Evolutionary conservation across 2,113 vertebrate genomes (phyloP).

Genomic region (Catharus minimus): DNA sequence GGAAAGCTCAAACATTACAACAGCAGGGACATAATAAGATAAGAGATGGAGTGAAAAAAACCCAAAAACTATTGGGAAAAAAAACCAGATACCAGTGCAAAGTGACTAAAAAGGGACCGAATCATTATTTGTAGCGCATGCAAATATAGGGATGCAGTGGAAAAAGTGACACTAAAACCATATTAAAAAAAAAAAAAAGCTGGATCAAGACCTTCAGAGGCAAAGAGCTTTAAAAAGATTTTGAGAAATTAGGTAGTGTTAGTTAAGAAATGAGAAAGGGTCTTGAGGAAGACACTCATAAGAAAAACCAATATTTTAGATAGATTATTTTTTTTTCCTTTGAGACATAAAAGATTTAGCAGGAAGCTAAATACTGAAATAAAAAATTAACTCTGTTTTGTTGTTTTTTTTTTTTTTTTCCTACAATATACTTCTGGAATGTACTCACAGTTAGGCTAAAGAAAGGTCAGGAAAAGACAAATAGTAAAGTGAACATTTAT

Average conservation of each 20-base stretch:
- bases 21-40: neutral
- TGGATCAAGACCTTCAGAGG: neutral
- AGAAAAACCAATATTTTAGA: neutral
- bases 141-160: neutral
- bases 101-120: neutral
- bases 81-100: neutral
- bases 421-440: neutral
- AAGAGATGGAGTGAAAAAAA: neutral
- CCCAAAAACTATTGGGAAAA: neutral
- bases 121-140: neutral
- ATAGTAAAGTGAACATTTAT: neutral
- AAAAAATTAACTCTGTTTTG: neutral
- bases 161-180: neutral
- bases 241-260: neutral
- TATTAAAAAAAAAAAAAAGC: neutral
- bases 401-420: neutral
- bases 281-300: neutral
- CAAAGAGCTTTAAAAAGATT: neutral
- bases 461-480: neutral
- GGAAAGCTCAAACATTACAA: neutral
- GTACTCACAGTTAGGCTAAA: neutral
- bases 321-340: neutral
- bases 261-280: neutral
- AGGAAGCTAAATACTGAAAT: neutral
- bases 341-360: neutral